Evolutionary conservation across 1,140 invertebrate genomes (phyloP), one percentile per base, ranked within the genome.

Genomic region (Apocrypta bakeri): DNA sequence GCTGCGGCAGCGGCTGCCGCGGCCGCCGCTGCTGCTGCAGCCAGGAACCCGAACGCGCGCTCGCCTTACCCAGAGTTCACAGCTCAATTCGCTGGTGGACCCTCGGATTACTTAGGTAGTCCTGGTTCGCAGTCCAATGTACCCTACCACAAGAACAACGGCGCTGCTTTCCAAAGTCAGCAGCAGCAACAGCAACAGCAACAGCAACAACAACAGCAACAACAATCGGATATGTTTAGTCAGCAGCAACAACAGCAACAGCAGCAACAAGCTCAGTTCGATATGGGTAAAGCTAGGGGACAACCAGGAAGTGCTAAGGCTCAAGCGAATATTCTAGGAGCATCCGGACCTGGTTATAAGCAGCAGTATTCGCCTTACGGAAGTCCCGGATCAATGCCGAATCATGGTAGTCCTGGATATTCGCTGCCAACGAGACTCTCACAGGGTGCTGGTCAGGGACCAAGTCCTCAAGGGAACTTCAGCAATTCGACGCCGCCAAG

Each of bases 331-430:
- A 91, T 92, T 87, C 84, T 91, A 0, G 90, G 89, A 21, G 87
- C 91, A 0, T 89, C 86, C 14, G 88, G 87, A 21, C 56, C 75
- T 2, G 88, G 89, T 0, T 93, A 93, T 87, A 94, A 94, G 85
- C 93, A 94, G 84, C 94, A 94, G 89, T 95, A 95, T 90, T 95
- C 94, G 84, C 94, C 95, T 2, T 95, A 94, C 85, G 94, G 94
- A n/a, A 94, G 94, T 84, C 94, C 94, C 0, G 93, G 93, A 29
- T 93, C 93, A 9, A 89, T 92, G 90, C 93, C 92, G 1, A 93
- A 92, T 82, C 93, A 94, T 83, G 94, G 94, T 1, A 94, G 94
- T 83, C 94, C 94, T 3, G 94, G 95, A 17, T 94, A 95, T 88
- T 92, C 93, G 1, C 85, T 93, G 3, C 92, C 93, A 3, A 92